A percentile compares a stretch with the other conserved stretches of the same genome.
Evolutionary conservation across 2,888 invertebrate species (phyloP).

Genomic region (Erebia ligea): DNA sequence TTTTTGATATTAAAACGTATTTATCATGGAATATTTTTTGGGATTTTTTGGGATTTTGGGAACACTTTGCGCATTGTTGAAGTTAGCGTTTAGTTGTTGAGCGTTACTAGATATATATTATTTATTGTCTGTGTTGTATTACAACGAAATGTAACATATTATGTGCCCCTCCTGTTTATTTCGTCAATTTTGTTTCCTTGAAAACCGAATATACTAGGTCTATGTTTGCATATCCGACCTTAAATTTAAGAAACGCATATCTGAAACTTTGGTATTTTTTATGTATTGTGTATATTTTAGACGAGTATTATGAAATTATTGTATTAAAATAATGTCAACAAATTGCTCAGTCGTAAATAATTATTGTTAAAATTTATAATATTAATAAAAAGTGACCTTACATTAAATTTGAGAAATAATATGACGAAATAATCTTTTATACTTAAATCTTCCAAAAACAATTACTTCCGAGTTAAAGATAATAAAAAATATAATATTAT

Average conservation of each 20-base stretch:
- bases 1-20: background rate
- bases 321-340: constrained; percentile 33
- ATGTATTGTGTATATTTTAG: constrained; percentile 38
- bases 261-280: constrained; percentile 25
- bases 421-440: constrained; percentile 25
- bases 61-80: constrained; percentile 44
- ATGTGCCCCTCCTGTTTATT: constrained; percentile 33
- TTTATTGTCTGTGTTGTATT: constrained; percentile 69
- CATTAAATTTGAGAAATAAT: constrained; percentile 34
- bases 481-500: constrained; percentile 28
- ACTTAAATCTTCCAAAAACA: constrained; percentile 33
- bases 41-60: constrained; percentile 2
- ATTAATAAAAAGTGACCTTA: constrained; percentile 53
- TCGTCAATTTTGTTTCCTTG: background rate
- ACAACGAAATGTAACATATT: constrained; percentile 67
- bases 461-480: constrained; percentile 17
- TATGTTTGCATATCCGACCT: constrained; percentile 5
- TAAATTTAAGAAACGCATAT: constrained; percentile 31
- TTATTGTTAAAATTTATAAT: constrained; percentile 39
- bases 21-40: background rate
- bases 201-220: constrained; percentile 1
- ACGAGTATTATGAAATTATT: constrained; percentile 36
- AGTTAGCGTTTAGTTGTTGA: constrained; percentile 72
- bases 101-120: constrained; percentile 77
- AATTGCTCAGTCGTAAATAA: constrained; percentile 44